phyloP scores from a whole-genome alignment of 37 sponge, comb jelly and placozoan genomes.

The Eunapius fragilis region DNA sequence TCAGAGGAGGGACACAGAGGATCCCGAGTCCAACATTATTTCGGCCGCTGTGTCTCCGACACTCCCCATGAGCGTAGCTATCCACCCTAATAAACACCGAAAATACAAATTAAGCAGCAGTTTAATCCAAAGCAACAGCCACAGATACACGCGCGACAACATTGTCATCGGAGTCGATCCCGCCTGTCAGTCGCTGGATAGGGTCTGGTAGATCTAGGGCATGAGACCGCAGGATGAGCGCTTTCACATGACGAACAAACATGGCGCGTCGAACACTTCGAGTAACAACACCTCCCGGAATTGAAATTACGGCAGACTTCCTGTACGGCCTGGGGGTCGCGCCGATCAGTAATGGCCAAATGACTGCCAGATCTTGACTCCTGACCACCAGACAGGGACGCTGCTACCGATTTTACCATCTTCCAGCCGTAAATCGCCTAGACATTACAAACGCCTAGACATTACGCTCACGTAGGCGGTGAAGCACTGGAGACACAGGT shows the following conservation, averaged over 20 bases:
- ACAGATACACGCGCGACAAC: not conserved
- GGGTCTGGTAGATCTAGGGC: not conserved
- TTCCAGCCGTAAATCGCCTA: slow-evolving; percentile 43
- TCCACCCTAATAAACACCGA: not conserved
- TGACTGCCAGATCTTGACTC: too few species aligned
- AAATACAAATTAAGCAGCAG: not conserved
- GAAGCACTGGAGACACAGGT: slow-evolving; percentile 3
- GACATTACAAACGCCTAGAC: not conserved
- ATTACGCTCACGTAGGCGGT: not conserved
- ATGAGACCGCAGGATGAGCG: not conserved
- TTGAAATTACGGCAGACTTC: not conserved
- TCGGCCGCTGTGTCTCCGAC: too few species aligned
- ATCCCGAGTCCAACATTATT: too few species aligned
- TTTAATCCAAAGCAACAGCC: not conserved
- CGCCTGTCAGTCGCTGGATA: not conserved
- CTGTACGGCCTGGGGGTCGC: not conserved
- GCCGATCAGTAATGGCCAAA: too few species aligned
- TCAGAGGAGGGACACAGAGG: too few species aligned
- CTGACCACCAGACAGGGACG: not conserved
- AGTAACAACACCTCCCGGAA: not conserved
- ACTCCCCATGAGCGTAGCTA: too few species aligned
- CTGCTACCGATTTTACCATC: slow-evolving; percentile 22
- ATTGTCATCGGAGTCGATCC: not conserved
- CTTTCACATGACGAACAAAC: not conserved
- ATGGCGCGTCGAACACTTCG: not conserved